These are phyloP conservation scores for Huso huso DNA, from an alignment of 2,797 vertebrate genomes.

Conservation along the genomic window DNA sequence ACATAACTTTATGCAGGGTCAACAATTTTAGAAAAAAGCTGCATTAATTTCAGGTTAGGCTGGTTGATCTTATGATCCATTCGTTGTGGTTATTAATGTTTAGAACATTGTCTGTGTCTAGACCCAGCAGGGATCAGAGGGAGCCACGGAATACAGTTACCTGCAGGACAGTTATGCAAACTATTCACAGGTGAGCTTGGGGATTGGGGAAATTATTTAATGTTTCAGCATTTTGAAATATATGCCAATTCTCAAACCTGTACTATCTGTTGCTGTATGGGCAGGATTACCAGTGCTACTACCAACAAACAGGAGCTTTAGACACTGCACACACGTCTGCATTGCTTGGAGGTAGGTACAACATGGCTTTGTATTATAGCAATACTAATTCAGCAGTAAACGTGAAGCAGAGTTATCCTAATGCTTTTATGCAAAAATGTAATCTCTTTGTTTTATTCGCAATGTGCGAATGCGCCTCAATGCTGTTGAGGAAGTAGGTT, in stretches of 20 bases:
- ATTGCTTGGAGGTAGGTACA: conserved; percentile 58
- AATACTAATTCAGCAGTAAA: too few species aligned
- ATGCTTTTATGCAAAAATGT: too few species aligned
- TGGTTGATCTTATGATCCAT: too few species aligned
- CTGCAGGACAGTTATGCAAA: conserved; percentile 82
- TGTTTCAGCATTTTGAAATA: neutral
- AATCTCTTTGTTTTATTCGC: too few species aligned
- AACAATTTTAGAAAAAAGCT: neutral
- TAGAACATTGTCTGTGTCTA: conserved; percentile 29
- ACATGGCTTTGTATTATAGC: too few species aligned
- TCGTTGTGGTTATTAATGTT: too few species aligned
- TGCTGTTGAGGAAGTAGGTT: too few species aligned
- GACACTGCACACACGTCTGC: conserved; percentile 76
- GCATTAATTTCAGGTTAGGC: too few species aligned
- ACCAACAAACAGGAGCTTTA: conserved; percentile 63
- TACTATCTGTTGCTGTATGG: conserved; percentile 38
- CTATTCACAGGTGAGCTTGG: conserved; percentile 69
- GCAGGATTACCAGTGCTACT: conserved; percentile 80
- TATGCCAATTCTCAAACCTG: neutral
- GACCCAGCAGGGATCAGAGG: conserved; percentile 77
- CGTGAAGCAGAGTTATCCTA: too few species aligned
- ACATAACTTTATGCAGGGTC: neutral
- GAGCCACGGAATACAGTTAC: conserved; percentile 81
- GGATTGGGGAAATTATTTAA: neutral
- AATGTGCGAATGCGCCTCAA: too few species aligned